A percentile compares a stretch with the other conserved stretches of the same genome.
Evolutionary conservation across 2,888 invertebrate species (phyloP).

Genomic region (Tethea ocularis): DNA sequence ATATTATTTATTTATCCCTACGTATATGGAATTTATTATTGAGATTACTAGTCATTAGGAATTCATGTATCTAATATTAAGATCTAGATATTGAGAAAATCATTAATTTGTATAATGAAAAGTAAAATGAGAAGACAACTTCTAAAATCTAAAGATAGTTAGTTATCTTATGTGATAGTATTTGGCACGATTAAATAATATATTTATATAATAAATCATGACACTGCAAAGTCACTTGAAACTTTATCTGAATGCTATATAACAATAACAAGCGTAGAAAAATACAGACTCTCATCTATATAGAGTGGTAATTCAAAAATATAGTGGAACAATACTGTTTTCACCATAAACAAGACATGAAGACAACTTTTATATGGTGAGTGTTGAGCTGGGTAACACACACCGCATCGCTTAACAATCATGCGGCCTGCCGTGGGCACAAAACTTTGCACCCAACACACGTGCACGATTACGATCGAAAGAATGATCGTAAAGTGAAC

Average conservation of each 20-base stretch:
- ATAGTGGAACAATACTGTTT: slow-evolving; percentile 28
- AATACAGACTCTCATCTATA: slow-evolving; percentile 35
- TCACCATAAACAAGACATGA: slow-evolving; percentile 42
- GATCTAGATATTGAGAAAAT: slow-evolving; percentile 23
- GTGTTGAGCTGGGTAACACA: slow-evolving; percentile 64
- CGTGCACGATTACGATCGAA: slow-evolving; percentile 10
- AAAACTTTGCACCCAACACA: slow-evolving; percentile 6
- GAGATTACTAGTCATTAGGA: slow-evolving; percentile 31
- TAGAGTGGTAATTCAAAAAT: slow-evolving; percentile 30
- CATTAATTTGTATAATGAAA: slow-evolving; percentile 26
- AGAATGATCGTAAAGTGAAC: slow-evolving; percentile 6
- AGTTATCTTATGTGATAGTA: slow-evolving; percentile 16
- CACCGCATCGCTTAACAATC: slow-evolving; percentile 23
- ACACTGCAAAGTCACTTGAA: slow-evolving; percentile 3
- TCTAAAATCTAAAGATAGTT: slow-evolving; percentile 18
- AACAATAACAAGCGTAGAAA: slow-evolving; percentile 61
- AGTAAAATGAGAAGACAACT: slow-evolving; percentile 11
- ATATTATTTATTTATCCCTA: slow-evolving; percentile 43
- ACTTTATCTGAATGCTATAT: slow-evolving; percentile 17
- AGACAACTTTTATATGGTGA: slow-evolving; percentile 29
- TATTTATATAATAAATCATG: background rate
- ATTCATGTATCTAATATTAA: slow-evolving; percentile 7
- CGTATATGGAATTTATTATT: slow-evolving; percentile 43
- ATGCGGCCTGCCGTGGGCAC: background rate
- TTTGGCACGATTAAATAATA: slow-evolving; percentile 31